Evolutionary conservation across 1,140 invertebrate genomes (phyloP).

Genomic region (Monomorium pharaonis): DNA sequence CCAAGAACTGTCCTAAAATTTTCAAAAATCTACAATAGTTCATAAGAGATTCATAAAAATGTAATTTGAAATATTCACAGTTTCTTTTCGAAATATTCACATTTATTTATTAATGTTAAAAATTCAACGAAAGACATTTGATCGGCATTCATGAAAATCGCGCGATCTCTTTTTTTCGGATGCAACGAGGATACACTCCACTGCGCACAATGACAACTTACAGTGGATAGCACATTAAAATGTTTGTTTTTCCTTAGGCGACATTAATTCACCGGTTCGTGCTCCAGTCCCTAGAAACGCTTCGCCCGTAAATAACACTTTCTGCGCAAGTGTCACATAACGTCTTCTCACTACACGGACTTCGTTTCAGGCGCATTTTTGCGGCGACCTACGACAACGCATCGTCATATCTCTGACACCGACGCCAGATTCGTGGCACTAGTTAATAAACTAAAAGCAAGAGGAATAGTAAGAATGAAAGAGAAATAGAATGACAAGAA

Average conservation of each 20-base stretch:
- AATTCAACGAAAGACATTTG: neutral
- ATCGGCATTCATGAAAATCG: neutral
- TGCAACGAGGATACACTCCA: neutral
- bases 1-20: neutral
- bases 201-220: constrained; percentile 36
- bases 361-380: constrained; percentile 64
- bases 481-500: constrained; percentile 1
- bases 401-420: constrained; percentile 41
- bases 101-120: neutral
- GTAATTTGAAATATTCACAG: no score
- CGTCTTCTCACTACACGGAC: constrained; percentile 68
- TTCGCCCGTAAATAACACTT: constrained; percentile 67
- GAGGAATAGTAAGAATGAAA: constrained; percentile 20
- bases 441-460: constrained; percentile 69
- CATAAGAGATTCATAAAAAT: neutral
- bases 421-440: constrained; percentile 60
- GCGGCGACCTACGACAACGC: constrained; percentile 36
- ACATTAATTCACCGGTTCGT: constrained; percentile 35
- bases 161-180: neutral
- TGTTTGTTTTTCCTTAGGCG: constrained; percentile 55
- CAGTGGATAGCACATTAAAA: constrained; percentile 49
- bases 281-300: constrained; percentile 30
- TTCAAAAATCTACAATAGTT: neutral
- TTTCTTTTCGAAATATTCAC: neutral
- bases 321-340: constrained; percentile 67